Percentiles rank a stretch among this genome's conserved stretches.
These are phyloP conservation scores for Platerodrilus igneus DNA, from an alignment of 2,888 invertebrate genomes.

Conservation along the genomic window DNA sequence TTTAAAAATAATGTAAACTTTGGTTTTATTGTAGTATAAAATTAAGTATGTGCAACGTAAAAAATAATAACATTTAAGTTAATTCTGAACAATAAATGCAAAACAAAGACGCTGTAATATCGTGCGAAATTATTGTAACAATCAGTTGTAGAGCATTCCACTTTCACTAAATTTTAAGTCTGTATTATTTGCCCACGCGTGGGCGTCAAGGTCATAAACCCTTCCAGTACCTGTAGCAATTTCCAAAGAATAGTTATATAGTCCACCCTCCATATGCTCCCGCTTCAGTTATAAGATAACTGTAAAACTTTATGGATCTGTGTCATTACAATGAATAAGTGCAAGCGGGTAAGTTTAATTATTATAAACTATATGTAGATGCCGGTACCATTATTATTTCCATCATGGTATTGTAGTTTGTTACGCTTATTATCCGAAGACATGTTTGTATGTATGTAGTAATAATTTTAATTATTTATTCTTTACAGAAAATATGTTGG, in stretches of 20 bases:
- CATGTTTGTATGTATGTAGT: too few species aligned
- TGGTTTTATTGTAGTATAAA: too few species aligned
- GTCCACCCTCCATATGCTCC: constrained; percentile 12
- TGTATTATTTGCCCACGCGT: constrained; percentile 7
- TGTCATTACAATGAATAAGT: constrained; percentile 10
- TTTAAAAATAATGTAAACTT: too few species aligned
- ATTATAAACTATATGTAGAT: not conserved
- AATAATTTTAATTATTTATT: not conserved
- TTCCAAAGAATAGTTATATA: constrained; percentile 21
- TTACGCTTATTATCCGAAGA: not conserved
- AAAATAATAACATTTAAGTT: too few species aligned
- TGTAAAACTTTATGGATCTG: constrained; percentile 19
- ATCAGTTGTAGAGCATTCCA: constrained; percentile 17
- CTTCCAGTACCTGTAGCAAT: constrained; percentile 12
- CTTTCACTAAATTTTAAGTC: constrained; percentile 16
- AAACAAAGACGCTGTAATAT: constrained; percentile 16
- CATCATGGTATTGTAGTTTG: constrained; percentile 1
- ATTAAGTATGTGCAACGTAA: too few species aligned
- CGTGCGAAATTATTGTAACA: constrained; percentile 19
- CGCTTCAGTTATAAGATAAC: constrained; percentile 15
- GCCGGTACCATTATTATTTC: not conserved
- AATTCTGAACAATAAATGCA: too few species aligned
- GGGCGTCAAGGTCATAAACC: constrained; percentile 16
- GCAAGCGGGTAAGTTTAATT: constrained; percentile 15
- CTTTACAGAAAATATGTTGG: constrained; percentile 18